phyloP scores from a whole-genome alignment of 2,888 invertebrate genomes.

The Desoria tigrina region DNA sequence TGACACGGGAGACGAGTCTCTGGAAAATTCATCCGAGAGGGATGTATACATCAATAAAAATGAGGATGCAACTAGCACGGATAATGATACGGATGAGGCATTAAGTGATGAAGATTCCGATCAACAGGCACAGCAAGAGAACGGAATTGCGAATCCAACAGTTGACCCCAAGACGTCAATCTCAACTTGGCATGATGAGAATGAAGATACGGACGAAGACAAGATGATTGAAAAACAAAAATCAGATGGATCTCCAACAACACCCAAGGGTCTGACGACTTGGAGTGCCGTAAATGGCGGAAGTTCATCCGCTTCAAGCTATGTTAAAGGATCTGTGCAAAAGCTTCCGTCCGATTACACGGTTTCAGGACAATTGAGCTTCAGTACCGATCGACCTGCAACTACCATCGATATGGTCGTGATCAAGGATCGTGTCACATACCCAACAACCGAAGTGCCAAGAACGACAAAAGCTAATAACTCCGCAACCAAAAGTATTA shows the following conservation, averaged over 20 bases:
- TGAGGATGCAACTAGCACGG: constrained; percentile 28
- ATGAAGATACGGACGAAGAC: constrained; percentile 23
- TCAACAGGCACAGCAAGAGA: constrained; percentile 31
- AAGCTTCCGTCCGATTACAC: constrained; percentile 45
- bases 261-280: constrained; percentile 52
- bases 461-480: constrained; percentile 28
- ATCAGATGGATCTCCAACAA: constrained; percentile 44
- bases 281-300: constrained; percentile 50
- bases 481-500: not conserved
- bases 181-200: constrained; percentile 23
- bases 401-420: constrained; percentile 37
- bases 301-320: not conserved
- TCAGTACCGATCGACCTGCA: constrained; percentile 38
- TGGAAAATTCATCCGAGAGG: constrained; percentile 51
- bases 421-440: constrained; percentile 28
- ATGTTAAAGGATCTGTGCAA: constrained; percentile 42
- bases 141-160: constrained; percentile 5
- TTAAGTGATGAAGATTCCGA: constrained; percentile 39
- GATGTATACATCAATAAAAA: constrained; percentile 47
- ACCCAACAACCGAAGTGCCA: constrained; percentile 13
- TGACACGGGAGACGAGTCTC: constrained; percentile 38
- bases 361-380: constrained; percentile 41
- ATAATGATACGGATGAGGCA: constrained; percentile 39
- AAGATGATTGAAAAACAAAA: constrained; percentile 29
- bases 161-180: constrained; percentile 6